These are phyloP conservation scores for Deroptyus accipitrinus DNA, from an alignment of 2,113 vertebrate genomes.

Conservation along the genomic window DNA sequence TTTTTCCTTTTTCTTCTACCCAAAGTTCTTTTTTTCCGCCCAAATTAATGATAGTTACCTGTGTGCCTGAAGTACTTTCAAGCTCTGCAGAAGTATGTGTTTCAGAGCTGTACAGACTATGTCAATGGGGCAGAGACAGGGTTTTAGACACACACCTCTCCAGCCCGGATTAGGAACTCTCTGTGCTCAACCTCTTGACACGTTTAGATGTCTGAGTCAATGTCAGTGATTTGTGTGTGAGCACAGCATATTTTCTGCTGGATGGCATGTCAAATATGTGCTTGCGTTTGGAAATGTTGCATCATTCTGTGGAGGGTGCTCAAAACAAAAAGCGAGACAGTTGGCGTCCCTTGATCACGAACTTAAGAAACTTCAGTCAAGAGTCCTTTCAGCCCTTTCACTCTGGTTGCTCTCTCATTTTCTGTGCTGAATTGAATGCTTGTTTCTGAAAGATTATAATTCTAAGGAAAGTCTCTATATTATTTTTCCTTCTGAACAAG, in stretches of 20 bases:
- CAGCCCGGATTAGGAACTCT: neutral
- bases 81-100: neutral
- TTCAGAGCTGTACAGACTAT: neutral
- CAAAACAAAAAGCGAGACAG: neutral
- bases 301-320: neutral
- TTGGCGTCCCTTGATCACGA: neutral
- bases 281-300: neutral
- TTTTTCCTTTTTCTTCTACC: neutral
- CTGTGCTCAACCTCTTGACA: neutral
- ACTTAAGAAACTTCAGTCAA: neutral
- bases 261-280: neutral
- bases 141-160: neutral
- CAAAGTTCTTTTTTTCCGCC: neutral
- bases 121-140: neutral
- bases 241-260: neutral
- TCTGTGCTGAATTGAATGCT: neutral
- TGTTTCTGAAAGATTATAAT: neutral
- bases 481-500: neutral
- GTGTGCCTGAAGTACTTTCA: neutral
- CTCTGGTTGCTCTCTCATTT: neutral
- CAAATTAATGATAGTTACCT: neutral
- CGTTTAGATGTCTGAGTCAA: neutral
- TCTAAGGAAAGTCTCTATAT: neutral
- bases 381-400: neutral
- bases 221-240: neutral